A percentile compares a stretch with the other conserved stretches of the same genome.
Evolutionary conservation across 2,888 invertebrate species (phyloP).

Genomic region (Archips crataeganus): DNA sequence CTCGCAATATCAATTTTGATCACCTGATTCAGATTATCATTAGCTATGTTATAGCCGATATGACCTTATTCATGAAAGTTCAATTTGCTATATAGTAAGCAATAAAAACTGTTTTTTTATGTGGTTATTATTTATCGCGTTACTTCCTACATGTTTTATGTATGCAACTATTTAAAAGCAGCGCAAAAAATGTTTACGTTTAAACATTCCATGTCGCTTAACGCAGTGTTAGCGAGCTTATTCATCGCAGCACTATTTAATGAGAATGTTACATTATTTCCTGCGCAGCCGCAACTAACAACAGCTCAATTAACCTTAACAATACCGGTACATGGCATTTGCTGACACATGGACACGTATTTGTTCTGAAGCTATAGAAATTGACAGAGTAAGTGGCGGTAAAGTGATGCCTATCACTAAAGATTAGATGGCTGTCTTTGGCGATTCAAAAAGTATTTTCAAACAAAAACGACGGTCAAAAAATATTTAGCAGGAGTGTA

Average conservation of each 20-base stretch:
- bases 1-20: constrained; percentile 51
- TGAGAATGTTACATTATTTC: constrained; percentile 42
- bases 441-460: not conserved
- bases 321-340: constrained; percentile 31
- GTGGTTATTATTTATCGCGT: constrained; percentile 43
- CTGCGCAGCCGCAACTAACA: constrained; percentile 36
- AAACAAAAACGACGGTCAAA: not conserved
- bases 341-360: constrained; percentile 36
- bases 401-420: constrained; percentile 21
- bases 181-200: constrained; percentile 31
- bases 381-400: constrained; percentile 33
- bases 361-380: constrained; percentile 18
- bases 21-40: constrained; percentile 54
- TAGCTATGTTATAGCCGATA: constrained; percentile 54
- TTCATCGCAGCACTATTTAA: constrained; percentile 39
- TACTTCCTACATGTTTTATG: constrained; percentile 48
- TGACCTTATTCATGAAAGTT: constrained; percentile 58
- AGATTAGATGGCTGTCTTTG: constrained; percentile 12
- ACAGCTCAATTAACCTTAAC: constrained; percentile 43
- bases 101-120: constrained; percentile 50
- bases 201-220: constrained; percentile 23
- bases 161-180: constrained; percentile 38
- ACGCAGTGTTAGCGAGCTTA: constrained; percentile 26
- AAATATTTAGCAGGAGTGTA: not conserved
- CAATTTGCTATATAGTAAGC: constrained; percentile 53